Conservation (phyloP, 1,140 invertebrate species). For the Solenopsis invicta region DNA sequence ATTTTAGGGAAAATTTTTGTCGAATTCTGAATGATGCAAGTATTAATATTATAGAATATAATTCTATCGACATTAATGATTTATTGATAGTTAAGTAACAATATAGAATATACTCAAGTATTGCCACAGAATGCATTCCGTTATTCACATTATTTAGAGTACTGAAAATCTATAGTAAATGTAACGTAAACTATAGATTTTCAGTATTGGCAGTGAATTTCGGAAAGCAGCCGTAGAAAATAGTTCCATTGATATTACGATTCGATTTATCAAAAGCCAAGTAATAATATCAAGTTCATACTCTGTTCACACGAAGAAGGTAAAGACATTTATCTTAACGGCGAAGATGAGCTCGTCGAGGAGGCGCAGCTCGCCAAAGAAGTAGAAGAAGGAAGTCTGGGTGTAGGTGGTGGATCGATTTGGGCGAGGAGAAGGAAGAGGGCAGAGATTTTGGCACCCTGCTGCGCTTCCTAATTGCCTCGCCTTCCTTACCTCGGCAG, state of each 20-base stretch:
- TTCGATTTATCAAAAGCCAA: slow-evolving; percentile 22
- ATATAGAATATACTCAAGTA: neutral
- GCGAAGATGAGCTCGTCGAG: neutral
- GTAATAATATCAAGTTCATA: neutral
- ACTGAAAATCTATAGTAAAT: too few relatives aligned
- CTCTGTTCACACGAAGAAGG: neutral
- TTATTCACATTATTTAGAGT: too few relatives aligned
- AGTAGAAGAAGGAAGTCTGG: slow-evolving; percentile 28
- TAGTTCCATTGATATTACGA: neutral
- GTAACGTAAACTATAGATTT: too few relatives aligned
- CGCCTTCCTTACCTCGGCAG: slow-evolving; percentile 80
- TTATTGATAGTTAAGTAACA: slow-evolving; percentile 15
- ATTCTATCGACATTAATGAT: neutral
- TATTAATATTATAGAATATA: neutral
- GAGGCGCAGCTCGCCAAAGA: slow-evolving; percentile 22
- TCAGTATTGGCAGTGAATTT: too few relatives aligned
- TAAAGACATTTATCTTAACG: slow-evolving; percentile 9
- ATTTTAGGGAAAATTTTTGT: neutral
- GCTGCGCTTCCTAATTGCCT: slow-evolving; percentile 86
- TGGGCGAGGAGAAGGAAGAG: slow-evolving; percentile 73
- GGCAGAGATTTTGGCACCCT: slow-evolving; percentile 85
- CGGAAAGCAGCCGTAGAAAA: neutral
- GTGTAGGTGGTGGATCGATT: slow-evolving; percentile 72
- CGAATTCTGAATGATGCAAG: neutral
- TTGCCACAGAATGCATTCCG: too few relatives aligned